Percentiles rank a stretch among this genome's conserved stretches.
Evolutionary conservation across 2,888 invertebrate species (phyloP).

Genomic region (Himalopsyche anomala): DNA sequence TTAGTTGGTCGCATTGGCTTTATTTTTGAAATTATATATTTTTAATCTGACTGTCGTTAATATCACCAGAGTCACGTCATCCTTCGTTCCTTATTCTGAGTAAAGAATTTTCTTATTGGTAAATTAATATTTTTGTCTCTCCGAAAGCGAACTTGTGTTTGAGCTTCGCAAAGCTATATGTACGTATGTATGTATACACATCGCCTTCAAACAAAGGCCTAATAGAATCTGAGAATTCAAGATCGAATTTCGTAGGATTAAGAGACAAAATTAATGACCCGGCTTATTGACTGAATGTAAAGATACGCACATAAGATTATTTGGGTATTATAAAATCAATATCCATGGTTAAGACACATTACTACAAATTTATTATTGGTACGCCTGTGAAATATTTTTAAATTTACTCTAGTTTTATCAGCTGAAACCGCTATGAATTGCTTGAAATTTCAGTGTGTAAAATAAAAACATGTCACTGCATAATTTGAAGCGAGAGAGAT

Average conservation of each 20-base stretch:
- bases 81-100: neutral
- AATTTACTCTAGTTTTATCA: no score
- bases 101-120: slow-evolving; percentile 16
- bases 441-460: no score
- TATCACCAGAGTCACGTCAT: neutral
- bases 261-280: slow-evolving; percentile 7
- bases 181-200: neutral
- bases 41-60: neutral
- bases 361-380: neutral
- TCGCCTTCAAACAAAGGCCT: neutral
- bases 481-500: no score
- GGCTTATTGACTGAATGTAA: neutral
- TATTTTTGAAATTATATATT: no score
- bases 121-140: slow-evolving; percentile 3
- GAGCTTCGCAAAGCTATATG: neutral
- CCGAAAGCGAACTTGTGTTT: neutral
- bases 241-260: slow-evolving; percentile 8
- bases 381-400: no score
- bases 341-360: neutral
- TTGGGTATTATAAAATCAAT: neutral
- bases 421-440: no score
- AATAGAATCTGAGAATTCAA: slow-evolving; percentile 4
- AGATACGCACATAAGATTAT: neutral
- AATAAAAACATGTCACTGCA: no score
- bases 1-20: no score